Base-by-base conservation (phyloP, 2,888 invertebrate species). In the Acheta domesticus region DNA sequence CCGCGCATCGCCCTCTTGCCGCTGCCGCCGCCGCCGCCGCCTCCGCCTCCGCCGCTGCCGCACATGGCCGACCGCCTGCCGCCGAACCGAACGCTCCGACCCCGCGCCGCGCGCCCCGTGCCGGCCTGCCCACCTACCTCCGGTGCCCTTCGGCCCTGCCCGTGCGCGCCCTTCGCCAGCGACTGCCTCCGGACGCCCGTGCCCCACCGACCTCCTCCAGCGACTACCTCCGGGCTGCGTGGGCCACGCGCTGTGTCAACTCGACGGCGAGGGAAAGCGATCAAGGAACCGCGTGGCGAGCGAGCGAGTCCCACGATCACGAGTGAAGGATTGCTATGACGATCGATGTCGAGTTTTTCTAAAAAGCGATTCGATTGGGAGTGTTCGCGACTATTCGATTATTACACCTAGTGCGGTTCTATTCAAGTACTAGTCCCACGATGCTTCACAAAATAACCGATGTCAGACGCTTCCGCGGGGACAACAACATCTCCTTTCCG, bases 11-110 rank as follows among this genome's bases (percentile, higher is more conserved):
- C 48, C 36, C 23, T 1, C 23, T 23, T 23, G 2, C 73, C 23
- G 48, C 77, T 48, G 2, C 79, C 77, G 77, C 77, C 12, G 49
- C 49, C n/a, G 79, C 19, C 23, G 23, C 23, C 73, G 84, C 85
- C 79, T 83, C 36, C 23, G 80, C 48, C 19, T 21, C 78, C 23
- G 36, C 76, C n/a, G 49, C n/a, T 36, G 36, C 36, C 36, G 36
- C 36, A 36, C 36, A 36, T 36, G 36, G 36, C 77, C 19, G 12
- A 12, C 48, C 76, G 48, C 19, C 79, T 36, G 75, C 75, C 36
- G 75, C 20, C 36, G 49, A n/a, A n/a, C 49, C 75, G 75, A 73
- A 20, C 12, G 73, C 19, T 20, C 19, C 19, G 73, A n/a, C 76
- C 75, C 78, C 5, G 20, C 73, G 11, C 19, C 20, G 12, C 78